A percentile compares a stretch with the other conserved stretches of the same genome.
These are phyloP conservation scores for Eospalax fontanierii DNA, from an alignment of 2,797 vertebrate species.

Conservation along the genomic window DNA sequence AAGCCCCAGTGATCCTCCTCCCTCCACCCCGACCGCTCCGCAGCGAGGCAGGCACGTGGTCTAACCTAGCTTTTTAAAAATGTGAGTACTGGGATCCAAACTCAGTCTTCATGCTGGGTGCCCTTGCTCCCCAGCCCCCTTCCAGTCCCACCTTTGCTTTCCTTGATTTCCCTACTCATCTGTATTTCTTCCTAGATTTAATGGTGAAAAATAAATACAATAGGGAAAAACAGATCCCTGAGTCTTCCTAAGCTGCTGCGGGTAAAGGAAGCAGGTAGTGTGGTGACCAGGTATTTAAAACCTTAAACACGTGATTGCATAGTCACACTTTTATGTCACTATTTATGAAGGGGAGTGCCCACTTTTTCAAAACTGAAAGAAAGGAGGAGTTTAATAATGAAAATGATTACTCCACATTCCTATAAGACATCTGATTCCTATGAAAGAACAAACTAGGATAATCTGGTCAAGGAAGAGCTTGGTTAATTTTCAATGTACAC, in stretches of 20 bases:
- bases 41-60: neutral
- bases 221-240: neutral
- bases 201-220: neutral
- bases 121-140: neutral
- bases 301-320: neutral
- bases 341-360: neutral
- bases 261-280: neutral
- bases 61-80: neutral
- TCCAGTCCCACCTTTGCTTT: neutral
- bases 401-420: neutral
- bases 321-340: neutral
- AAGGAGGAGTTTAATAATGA: neutral
- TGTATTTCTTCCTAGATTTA: neutral
- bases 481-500: neutral
- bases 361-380: neutral
- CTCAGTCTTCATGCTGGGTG: neutral
- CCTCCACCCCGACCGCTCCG: too few species aligned
- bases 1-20: too few species aligned
- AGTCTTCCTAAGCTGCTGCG: neutral
- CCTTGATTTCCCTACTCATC: neutral
- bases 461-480: neutral
- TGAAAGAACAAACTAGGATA: neutral
- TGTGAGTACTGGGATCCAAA: neutral
- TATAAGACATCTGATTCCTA: neutral
- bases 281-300: slow-evolving; percentile 10